Evolutionary conservation across 2,888 invertebrate genomes (phyloP), one percentile per base, ranked within the genome.

Genomic region (Ophion ventricosus): DNA sequence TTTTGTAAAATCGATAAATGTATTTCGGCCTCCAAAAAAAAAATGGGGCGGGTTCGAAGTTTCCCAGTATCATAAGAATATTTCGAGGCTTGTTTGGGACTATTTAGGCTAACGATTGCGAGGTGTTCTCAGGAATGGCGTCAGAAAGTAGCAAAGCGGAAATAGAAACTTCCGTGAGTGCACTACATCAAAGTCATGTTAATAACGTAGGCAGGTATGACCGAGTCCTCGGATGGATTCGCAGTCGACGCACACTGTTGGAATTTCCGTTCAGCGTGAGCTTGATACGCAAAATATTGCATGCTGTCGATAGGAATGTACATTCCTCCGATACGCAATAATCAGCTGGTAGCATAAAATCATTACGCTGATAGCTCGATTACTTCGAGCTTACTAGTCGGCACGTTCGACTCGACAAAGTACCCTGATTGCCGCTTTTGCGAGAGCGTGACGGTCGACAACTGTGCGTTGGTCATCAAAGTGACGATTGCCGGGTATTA

Each of bases 401-500:
- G 75, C 70, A 77, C 77, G 80, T 78, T 79, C 59, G 57, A 49
- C 61, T 77, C 72, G 75, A 85, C 80, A 73, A 85, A 86, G 79
- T 82, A 82, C 79, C 69, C 17, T 78, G 76, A 82, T 85, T 80
- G 69, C 57, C 69, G 63, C 43, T 14, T 69, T 11, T 63, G 25
- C 29, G 29, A 63, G 61, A 78, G 63, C 5, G 66, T 17, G 56
- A 56, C 69, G 63, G 63, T 73, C 49, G 49, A 64, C 54, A 17
- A 26, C 49, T 49, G 43, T n/a, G n/a, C 61, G 63, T 26, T 5
- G 11, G 56, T 29, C 79, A 57, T 72, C 40, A 20, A 25, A 49
- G n/a, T 57, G 67, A 57, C 84, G 76, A 82, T 82, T 79, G 70
- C 79, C 49, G 78, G 81, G 67, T 75, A 85, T 86, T 86, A 82